Conservation (phyloP, 2,888 invertebrate species). For the Trimorus sp. region DNA sequence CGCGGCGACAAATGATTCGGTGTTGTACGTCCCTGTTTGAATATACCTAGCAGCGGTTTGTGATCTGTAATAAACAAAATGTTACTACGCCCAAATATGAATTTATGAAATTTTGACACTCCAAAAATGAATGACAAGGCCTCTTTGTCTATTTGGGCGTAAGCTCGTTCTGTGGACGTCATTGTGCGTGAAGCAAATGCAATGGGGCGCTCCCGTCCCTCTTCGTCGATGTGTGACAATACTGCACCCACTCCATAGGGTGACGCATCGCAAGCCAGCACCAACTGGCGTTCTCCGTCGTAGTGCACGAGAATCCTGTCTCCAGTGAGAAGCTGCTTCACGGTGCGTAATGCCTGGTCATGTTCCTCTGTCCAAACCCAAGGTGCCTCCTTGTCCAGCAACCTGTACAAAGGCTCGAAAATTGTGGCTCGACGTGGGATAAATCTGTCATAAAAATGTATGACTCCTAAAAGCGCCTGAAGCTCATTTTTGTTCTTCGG, state of each 20-base stretch:
- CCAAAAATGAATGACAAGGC: conserved; percentile 67
- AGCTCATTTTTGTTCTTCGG: conserved; percentile 8
- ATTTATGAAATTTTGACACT: conserved; percentile 72
- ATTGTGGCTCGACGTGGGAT: background rate
- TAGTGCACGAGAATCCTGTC: conserved; percentile 61
- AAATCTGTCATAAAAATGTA: conserved; percentile 17
- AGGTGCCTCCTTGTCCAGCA: conserved; percentile 10
- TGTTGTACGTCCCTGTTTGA: conserved; percentile 14
- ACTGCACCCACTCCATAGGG: conserved; percentile 74
- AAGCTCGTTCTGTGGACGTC: conserved; percentile 57
- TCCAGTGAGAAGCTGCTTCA: conserved; percentile 49
- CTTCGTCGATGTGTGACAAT: conserved; percentile 59
- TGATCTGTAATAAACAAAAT: conserved; percentile 1
- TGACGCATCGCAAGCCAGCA: conserved; percentile 78
- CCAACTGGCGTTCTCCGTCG: conserved; percentile 65
- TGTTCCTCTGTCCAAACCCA: conserved; percentile 41
- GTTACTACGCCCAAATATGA: background rate
- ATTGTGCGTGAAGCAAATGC: conserved; percentile 65
- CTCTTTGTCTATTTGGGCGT: conserved; percentile 67
- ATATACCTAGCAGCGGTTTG: conserved; percentile 66
- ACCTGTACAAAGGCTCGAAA: conserved; percentile 12
- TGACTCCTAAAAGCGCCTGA: conserved; percentile 11
- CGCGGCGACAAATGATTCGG: conserved; percentile 43
- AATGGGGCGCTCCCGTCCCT: conserved; percentile 62
- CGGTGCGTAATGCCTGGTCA: conserved; percentile 68